Evolutionary conservation across 1,140 invertebrate genomes (phyloP).

Genomic region (Polypedilum vanderplanki): DNA sequence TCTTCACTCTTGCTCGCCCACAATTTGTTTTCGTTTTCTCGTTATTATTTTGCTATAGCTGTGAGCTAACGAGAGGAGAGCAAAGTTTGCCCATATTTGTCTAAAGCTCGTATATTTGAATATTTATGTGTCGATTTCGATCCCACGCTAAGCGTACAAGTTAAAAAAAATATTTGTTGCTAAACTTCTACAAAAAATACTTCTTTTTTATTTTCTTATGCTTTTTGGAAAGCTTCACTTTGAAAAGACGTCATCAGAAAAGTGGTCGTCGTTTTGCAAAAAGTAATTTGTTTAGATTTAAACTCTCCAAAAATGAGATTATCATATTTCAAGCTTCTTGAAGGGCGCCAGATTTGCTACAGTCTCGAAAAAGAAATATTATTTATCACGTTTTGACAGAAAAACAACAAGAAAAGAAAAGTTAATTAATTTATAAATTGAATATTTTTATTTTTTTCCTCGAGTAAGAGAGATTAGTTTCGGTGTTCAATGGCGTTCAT

Average conservation of each 20-base stretch:
- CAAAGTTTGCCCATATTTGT: constrained; percentile 13
- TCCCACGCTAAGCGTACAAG: background rate
- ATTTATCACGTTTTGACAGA: background rate
- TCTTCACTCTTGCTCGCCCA: background rate
- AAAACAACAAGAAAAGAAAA: background rate
- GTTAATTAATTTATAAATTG: no score
- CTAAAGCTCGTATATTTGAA: background rate
- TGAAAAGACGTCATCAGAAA: no score
- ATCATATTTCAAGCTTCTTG: background rate
- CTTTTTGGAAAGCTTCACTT: background rate
- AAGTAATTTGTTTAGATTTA: background rate
- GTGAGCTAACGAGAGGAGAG: background rate
- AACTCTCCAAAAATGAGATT: background rate
- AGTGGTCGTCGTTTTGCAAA: background rate
- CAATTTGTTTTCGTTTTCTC: constrained; percentile 4
- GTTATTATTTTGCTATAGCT: background rate
- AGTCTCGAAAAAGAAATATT: background rate
- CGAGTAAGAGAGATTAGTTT: constrained; percentile 4
- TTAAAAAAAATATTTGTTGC: background rate
- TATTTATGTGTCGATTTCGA: constrained; percentile 9
- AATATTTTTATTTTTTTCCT: no score
- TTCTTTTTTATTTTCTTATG: background rate
- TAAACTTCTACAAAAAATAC: background rate
- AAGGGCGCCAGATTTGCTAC: constrained; percentile 3
- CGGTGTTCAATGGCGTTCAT: background rate